Evolutionary conservation across 2,888 invertebrate genomes (phyloP).

Genomic region (Ochropleura plecta): DNA sequence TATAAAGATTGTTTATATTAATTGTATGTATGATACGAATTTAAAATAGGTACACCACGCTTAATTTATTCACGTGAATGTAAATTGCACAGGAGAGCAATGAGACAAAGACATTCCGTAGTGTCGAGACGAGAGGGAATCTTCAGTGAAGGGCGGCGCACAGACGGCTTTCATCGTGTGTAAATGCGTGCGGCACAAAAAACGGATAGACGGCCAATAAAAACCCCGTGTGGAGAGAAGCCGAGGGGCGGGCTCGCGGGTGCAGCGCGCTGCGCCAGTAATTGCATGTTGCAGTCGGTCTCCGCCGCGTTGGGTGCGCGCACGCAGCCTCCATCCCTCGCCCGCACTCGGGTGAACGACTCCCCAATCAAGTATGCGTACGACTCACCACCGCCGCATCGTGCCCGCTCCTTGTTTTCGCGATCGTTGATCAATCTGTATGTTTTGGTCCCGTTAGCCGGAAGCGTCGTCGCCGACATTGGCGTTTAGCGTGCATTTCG

Average conservation of each 20-base stretch:
- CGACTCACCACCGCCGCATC: conserved; percentile 68
- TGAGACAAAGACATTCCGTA: conserved; percentile 86
- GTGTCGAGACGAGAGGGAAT: conserved; percentile 84
- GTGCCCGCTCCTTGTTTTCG: conserved; percentile 69
- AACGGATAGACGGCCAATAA: conserved; percentile 89
- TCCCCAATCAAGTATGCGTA: conserved; percentile 76
- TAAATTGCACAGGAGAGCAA: conserved; percentile 69
- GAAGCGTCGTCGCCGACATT: conserved; percentile 73
- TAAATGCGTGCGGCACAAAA: conserved; percentile 86
- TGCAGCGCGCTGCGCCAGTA: conserved; percentile 81
- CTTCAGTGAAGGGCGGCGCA: conserved; percentile 84
- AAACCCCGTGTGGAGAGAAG: conserved; percentile 88
- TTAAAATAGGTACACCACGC: conserved; percentile 24
- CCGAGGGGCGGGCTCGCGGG: conserved; percentile 88
- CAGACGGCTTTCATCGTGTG: conserved; percentile 87
- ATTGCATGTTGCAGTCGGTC: conserved; percentile 86
- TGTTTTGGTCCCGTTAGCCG: conserved; percentile 78
- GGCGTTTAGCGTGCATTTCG: conserved; percentile 79
- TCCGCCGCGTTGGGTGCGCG: conserved; percentile 87
- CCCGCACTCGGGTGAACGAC: conserved; percentile 65
- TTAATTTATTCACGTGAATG: conserved; percentile 64
- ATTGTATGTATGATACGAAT: conserved; percentile 18
- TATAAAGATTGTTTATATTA: conserved; percentile 47
- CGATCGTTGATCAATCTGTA: conserved; percentile 71
- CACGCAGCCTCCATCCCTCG: conserved; percentile 84